A percentile compares a stretch with the other conserved stretches of the same genome.
Conservation (phyloP, 1,140 invertebrate species). For the Tetramorium alpestre region DNA sequence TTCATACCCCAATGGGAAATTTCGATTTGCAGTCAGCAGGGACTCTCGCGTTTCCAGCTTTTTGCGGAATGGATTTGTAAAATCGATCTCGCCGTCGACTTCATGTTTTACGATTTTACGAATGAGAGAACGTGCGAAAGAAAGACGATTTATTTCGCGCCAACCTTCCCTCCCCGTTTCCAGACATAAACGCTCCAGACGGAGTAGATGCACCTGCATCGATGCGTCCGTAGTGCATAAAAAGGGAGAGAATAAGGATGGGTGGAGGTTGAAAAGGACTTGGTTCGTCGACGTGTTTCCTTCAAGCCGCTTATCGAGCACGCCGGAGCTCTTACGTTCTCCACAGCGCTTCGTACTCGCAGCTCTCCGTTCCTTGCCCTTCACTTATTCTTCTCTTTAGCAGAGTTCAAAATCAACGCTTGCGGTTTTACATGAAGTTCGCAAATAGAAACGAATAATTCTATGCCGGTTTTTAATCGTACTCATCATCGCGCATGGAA, state of each 20-base stretch:
- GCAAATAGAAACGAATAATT: constrained; percentile 45
- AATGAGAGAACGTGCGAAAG: constrained; percentile 41
- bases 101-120: constrained; percentile 68
- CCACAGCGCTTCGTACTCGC: neutral
- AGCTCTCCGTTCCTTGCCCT: neutral
- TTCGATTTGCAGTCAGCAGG: constrained; percentile 17
- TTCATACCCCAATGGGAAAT: constrained; percentile 16
- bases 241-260: constrained; percentile 35
- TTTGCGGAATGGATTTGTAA: constrained; percentile 70
- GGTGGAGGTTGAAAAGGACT: constrained; percentile 37
- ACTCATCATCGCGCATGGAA: neutral
- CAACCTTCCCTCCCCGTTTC: constrained; percentile 40
- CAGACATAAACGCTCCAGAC: constrained; percentile 20
- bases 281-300: constrained; percentile 52
- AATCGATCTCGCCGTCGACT: constrained; percentile 72
- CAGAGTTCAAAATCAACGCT: constrained; percentile 55
- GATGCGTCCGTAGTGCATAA: constrained; percentile 39
- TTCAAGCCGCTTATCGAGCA: constrained; percentile 53
- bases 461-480: neutral
- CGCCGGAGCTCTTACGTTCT: constrained; percentile 34
- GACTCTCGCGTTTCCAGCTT: constrained; percentile 45
- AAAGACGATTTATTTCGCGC: constrained; percentile 71
- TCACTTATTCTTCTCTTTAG: constrained; percentile 9
- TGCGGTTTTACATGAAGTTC: constrained; percentile 6
- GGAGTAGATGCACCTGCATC: constrained; percentile 30